Evolutionary conservation across 23 tunicate species (phyloP).

Genomic region (Oikopleura dioica): DNA sequence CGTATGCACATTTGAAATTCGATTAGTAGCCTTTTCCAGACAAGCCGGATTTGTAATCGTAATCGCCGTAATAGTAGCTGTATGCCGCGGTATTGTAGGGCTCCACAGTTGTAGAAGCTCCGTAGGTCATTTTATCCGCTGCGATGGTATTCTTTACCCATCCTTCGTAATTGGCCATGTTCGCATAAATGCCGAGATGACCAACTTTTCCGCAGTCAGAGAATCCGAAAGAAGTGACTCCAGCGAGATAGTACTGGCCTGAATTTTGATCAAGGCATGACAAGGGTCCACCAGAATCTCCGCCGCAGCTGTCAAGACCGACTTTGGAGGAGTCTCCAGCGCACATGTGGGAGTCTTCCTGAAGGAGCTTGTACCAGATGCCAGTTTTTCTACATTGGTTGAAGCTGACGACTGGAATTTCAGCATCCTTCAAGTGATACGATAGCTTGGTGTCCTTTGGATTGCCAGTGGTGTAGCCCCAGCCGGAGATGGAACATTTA

Average conservation of each 20-base stretch:
- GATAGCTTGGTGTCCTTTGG: neutral
- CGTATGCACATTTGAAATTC: too few species aligned
- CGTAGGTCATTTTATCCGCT: too few species aligned
- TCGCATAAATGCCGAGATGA: slow-evolving; percentile 66
- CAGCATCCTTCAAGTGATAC: neutral
- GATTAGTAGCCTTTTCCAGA: too few species aligned
- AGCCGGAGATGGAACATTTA: slow-evolving; percentile 48
- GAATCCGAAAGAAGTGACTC: slow-evolving; percentile 69
- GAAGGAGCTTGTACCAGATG: slow-evolving; percentile 8
- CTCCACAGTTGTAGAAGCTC: too few species aligned
- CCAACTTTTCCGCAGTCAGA: slow-evolving; percentile 45
- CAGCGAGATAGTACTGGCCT: slow-evolving; percentile 19
- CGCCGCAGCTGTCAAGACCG: slow-evolving; percentile 31
- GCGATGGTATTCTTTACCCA: slow-evolving; percentile 44
- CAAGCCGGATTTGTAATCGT: too few species aligned
- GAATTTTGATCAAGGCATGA: slow-evolving; percentile 14
- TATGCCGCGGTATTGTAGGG: too few species aligned
- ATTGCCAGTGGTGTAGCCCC: slow-evolving; percentile 61
- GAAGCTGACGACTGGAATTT: slow-evolving; percentile 4
- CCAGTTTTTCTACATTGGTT: slow-evolving; percentile 2
- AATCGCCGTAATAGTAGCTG: too few species aligned
- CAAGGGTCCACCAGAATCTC: slow-evolving; percentile 18
- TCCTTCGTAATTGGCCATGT: slow-evolving; percentile 19
- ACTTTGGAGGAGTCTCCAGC: slow-evolving; percentile 45
- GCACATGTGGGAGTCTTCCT: slow-evolving; percentile 28